Conservation (phyloP, 1,140 invertebrate genomes). For the Zaprionus ornatus region DNA sequence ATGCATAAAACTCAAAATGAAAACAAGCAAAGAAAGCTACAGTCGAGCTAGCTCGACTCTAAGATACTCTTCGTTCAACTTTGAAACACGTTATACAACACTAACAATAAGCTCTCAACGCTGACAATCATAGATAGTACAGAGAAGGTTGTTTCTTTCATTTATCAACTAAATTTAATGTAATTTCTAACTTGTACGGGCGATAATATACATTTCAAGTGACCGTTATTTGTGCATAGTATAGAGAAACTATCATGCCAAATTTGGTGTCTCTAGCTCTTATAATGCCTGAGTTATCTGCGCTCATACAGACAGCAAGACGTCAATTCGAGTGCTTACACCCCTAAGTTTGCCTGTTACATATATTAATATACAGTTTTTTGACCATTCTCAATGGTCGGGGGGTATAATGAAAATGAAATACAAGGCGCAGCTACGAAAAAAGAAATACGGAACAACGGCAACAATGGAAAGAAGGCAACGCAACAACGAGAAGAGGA, state of each 20-base stretch:
- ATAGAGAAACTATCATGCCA: neutral
- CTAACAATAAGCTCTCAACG: no score
- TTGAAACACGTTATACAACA: no score
- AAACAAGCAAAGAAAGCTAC: constrained; percentile 12
- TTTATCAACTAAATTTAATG: neutral
- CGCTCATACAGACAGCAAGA: neutral
- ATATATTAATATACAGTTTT: no score
- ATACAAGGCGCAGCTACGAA: constrained; percentile 52
- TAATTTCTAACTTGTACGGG: neutral
- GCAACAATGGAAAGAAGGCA: neutral
- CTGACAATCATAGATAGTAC: no score
- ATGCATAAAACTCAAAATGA: constrained; percentile 78
- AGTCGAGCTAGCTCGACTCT: neutral
- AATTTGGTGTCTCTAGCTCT: neutral
- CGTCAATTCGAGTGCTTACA: no score
- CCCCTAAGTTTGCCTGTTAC: no score
- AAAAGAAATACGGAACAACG: constrained; percentile 1
- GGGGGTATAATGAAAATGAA: constrained; percentile 57
- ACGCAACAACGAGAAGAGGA: neutral
- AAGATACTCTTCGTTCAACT: neutral
- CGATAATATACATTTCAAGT: neutral
- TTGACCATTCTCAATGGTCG: neutral
- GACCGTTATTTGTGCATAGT: neutral
- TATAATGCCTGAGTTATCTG: neutral
- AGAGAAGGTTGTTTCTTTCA: no score